Evolutionary conservation across 2,113 vertebrate species (phyloP), one percentile per base, ranked within the genome.

Genomic region (Psephotus haematonotus): DNA sequence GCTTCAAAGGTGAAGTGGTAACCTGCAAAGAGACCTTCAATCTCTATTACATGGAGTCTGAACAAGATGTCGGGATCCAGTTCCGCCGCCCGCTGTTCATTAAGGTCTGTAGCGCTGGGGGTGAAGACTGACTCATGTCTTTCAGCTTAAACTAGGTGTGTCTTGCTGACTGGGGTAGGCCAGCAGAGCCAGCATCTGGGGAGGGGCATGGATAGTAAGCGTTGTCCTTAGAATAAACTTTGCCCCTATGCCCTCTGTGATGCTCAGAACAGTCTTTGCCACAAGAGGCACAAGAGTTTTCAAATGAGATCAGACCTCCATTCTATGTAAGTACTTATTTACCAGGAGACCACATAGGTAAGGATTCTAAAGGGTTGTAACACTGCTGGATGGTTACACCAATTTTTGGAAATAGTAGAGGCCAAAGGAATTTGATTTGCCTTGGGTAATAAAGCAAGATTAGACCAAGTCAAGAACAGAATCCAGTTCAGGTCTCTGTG

Each of bases 21-120:
- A 97, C 97, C 95, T 98, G 98, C 98, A 98, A 98, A 84, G 98
- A 98, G 93, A 98, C 98, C 57, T 98, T 98, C 97, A 98, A 98
- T 79, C 98, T 98, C 44, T 97, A 98, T 44, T 98, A 97, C 93
- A 98, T 98, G 98, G 98, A 98, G 77, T 98, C 98, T 4, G 98
- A 98, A 71, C 97, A 98, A 90, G 98, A 98, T 15, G 98, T 98
- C 0, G 98, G 98, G 64, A 97, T 98, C 93, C 98, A 98, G 95
- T 98, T 98, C 81, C 98, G 97, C 19, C 96, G 98, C 65, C 96
- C 93, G 0, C 87, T 98, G 52, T 98, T 98, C 97, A 97, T 82
- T 69, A 98, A 98, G 98, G 98, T 98, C 59, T 2, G 96, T 93
- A 74, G 62, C 3, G 3, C 50, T 75, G 64, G 24, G 44, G 18